Conservation (phyloP, 2,113 vertebrate species). For the Suncus etruscus region DNA sequence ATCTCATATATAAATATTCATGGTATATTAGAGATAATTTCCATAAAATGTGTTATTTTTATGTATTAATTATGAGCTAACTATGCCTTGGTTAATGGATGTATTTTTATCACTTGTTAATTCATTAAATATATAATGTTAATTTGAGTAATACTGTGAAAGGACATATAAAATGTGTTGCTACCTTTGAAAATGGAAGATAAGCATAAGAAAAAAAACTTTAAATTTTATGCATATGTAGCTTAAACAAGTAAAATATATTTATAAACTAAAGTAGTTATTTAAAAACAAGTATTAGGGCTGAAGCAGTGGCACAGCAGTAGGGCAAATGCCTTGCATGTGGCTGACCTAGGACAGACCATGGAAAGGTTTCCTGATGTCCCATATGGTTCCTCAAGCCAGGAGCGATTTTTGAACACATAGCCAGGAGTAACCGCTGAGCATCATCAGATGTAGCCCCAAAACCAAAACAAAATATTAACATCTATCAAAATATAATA, state of each 20-base stretch:
- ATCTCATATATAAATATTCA: conserved; percentile 11
- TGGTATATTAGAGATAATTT: background rate
- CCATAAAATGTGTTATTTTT: background rate
- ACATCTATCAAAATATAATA: background rate
- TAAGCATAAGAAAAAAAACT: background rate
- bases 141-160: background rate
- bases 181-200: conserved; percentile 9
- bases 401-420: no score
- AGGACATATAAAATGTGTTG: background rate
- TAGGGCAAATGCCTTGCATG: no score
- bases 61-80: background rate
- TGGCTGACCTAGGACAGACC: no score
- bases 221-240: background rate
- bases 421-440: no score
- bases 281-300: background rate
- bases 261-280: background rate
- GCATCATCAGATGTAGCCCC: no score
- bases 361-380: no score
- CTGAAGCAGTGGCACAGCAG: no score
- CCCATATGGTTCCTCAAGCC: no score
- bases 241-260: background rate
- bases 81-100: background rate
- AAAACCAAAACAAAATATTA: no score
- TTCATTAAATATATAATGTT: background rate
- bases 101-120: background rate